Evolutionary conservation across 2,113 vertebrate genomes (phyloP), one percentile per base, ranked within the genome.

Genomic region (Pycnonotus jocosus): DNA sequence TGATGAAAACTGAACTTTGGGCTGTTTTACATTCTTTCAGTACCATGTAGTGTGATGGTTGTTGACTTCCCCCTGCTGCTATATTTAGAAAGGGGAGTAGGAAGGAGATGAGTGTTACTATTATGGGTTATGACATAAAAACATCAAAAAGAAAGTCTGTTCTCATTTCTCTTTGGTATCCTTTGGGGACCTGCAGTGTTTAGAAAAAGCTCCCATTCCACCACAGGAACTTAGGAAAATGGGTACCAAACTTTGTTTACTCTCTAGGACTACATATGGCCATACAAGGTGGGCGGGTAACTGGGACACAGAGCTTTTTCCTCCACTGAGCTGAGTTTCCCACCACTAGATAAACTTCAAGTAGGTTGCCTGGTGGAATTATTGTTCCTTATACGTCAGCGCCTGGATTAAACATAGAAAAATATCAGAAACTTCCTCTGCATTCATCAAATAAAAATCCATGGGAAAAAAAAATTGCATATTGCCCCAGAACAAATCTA

Each of bases 101-200:
- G 84, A 94, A 76, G 82, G 68, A 94, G 79, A 93, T 31, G 88
- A 93, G 54, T 7, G 1, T 69, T 74, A 37, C 68, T 64, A 66
- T 85, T 90, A 94, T 17, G 64, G 81, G 79, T 88, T 95, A 76
- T 62, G 79, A 96, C 93, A 95, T 45, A 88, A 74, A 95, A 93
- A 42, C 72, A 88, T 84, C 71, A 87, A 81, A 88, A 94, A 84
- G 68, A 68, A 35, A 37, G 58, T 38, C 77, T 64, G 73, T 93
- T 95, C 87, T 79, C 64, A 78, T 78, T 97, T 94, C 44, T 92
- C 45, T 66, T 93, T 31, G 54, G 45, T 92, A 83, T 77, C 51
- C 93, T 86, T 81, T 86, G 48, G 90, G 88, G 80, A 95, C 9
- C 38, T 70, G 24, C 22, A 88, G 33, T 81, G 56, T 86, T 94